Conservation (phyloP, 2,113 vertebrate genomes). For the Petrocephalus microphthalmus region DNA sequence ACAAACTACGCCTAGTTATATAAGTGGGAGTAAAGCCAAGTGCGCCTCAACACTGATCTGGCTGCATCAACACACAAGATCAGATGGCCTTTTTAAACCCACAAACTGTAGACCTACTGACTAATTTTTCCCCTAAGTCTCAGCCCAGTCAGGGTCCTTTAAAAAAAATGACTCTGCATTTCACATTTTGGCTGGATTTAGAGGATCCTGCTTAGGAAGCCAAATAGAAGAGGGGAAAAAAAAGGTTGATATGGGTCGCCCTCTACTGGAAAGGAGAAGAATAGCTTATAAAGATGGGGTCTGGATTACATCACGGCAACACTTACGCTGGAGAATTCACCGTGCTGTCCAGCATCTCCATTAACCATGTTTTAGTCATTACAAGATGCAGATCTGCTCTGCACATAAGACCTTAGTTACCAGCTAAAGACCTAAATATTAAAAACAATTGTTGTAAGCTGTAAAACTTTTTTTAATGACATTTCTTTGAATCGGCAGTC, state of each 20-base stretch:
- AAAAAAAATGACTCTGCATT: not conserved
- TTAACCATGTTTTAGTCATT: not conserved
- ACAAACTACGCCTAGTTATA: conserved; percentile 33
- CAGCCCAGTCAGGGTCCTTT: not conserved
- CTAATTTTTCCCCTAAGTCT: not conserved
- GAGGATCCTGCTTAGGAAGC: not conserved
- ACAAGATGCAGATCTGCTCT: not conserved
- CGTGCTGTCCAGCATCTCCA: not conserved
- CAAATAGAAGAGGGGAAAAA: not conserved
- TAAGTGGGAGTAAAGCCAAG: conserved; percentile 21
- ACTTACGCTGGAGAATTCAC: not conserved
- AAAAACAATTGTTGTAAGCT: not conserved
- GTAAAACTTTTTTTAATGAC: not conserved
- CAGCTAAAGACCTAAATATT: not conserved
- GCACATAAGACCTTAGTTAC: not conserved
- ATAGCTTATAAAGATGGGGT: not conserved
- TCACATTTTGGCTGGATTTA: not conserved
- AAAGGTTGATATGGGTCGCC: not conserved
- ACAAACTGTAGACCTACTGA: not conserved
- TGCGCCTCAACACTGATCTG: conserved; percentile 28
- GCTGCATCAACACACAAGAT: not conserved
- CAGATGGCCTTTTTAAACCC: not conserved
- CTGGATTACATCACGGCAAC: not conserved
- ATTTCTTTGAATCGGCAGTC: not conserved
- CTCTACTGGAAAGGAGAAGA: conserved; percentile 9